Percentiles rank a stretch among this genome's conserved stretches.
phyloP scores from a whole-genome alignment of 2,113 vertebrate genomes.

The Sardina pilchardus region DNA sequence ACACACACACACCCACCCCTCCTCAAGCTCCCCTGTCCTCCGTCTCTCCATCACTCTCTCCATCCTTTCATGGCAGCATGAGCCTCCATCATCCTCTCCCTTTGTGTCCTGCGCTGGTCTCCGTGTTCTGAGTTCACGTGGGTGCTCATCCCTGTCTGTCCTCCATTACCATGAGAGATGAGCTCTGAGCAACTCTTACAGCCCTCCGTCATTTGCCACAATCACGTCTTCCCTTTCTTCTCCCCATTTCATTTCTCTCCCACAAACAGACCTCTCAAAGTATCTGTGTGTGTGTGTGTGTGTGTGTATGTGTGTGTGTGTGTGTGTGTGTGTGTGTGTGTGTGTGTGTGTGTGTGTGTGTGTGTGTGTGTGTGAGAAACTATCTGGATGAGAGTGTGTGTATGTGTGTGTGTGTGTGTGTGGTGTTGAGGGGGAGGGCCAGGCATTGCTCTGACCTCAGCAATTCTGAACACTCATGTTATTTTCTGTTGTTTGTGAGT shows the following conservation, averaged over 20 bases:
- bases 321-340: neutral
- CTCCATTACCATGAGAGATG: neutral
- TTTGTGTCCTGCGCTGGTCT: neutral
- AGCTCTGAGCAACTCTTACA: neutral
- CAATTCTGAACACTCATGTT: neutral
- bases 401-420: neutral
- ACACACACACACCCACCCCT: neutral
- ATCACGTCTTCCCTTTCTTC: neutral
- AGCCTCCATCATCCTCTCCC: neutral
- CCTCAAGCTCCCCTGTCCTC: neutral
- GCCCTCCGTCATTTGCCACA: neutral
- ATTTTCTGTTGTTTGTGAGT: conserved; percentile 1
- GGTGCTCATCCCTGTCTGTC: neutral
- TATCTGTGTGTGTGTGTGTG: conserved; percentile 3
- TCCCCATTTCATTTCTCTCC: too few relatives aligned
- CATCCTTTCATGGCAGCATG: neutral
- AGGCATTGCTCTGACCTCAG: conserved; percentile 1
- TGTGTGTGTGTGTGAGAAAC: too few relatives aligned
- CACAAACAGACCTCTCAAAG: too few relatives aligned
- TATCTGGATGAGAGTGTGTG: neutral
- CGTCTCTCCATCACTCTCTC: neutral
- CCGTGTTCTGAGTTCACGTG: neutral
- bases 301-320: neutral
- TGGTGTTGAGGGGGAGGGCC: too few relatives aligned
- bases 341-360: neutral